Evolutionary conservation across 2,888 invertebrate species (phyloP).

Genomic region (Agonopterix alstromeriana): DNA sequence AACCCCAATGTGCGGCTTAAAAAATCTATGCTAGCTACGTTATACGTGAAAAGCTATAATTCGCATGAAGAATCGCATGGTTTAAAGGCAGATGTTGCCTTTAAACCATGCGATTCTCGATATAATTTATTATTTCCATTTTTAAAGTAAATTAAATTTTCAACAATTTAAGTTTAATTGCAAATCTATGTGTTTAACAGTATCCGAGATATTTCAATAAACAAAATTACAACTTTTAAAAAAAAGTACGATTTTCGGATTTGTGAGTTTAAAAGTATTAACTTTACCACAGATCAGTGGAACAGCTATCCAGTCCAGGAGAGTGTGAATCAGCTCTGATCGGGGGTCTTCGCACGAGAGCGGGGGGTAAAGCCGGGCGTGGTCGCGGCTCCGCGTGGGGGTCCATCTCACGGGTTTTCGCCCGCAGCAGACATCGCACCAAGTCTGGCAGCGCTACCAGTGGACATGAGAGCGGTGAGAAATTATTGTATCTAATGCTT

Average conservation of each 20-base stretch:
- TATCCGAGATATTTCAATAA: neutral
- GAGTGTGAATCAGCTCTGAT: slow-evolving; percentile 81
- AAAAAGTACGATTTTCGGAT: too few relatives aligned
- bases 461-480: slow-evolving; percentile 81
- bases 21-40: too few relatives aligned
- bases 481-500: neutral
- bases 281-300: slow-evolving; percentile 78
- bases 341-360: slow-evolving; percentile 54
- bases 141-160: neutral
- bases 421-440: slow-evolving; percentile 89
- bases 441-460: slow-evolving; percentile 80
- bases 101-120: neutral
- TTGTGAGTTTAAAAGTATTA: too few relatives aligned
- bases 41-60: too few relatives aligned
- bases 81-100: too few relatives aligned
- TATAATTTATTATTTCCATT: neutral
- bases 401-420: slow-evolving; percentile 93
- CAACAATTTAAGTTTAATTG: neutral
- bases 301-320: slow-evolving; percentile 88
- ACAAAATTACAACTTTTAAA: too few relatives aligned
- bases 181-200: neutral
- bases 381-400: slow-evolving; percentile 91
- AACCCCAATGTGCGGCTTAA: too few relatives aligned
- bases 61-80: too few relatives aligned
- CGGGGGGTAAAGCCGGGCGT: slow-evolving; percentile 57